Conservation (phyloP, 2,797 vertebrate species). For the Acropternis orthonyx region DNA sequence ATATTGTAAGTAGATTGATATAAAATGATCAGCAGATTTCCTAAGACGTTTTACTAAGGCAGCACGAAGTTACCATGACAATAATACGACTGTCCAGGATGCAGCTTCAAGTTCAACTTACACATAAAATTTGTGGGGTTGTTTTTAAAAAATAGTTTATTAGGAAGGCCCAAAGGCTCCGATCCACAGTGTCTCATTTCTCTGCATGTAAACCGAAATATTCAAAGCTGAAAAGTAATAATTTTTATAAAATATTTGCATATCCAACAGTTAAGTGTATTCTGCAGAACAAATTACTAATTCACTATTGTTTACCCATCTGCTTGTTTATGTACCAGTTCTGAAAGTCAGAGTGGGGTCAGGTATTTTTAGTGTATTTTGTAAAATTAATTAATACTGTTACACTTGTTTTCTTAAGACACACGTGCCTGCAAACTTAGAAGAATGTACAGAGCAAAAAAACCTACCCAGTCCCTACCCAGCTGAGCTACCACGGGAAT, state of each 20-base stretch:
- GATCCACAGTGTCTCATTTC: not conserved
- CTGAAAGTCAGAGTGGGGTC: not conserved
- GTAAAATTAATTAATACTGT: not conserved
- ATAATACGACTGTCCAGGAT: not conserved
- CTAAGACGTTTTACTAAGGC: not conserved
- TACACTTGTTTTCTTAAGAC: not conserved
- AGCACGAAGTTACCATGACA: not conserved
- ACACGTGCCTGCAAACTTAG: not conserved
- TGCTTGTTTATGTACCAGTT: not conserved
- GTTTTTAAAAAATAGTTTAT: not conserved
- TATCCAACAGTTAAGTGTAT: not conserved
- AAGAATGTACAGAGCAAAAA: not conserved
- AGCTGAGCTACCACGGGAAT: not conserved
- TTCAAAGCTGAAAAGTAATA: not conserved
- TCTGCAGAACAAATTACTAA: constrained; percentile 5
- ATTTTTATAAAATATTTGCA: not conserved
- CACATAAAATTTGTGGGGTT: not conserved
- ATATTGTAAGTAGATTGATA: not conserved
- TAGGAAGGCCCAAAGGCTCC: not conserved
- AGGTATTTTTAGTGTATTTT: not conserved
- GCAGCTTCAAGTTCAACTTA: not conserved
- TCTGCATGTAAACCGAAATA: not conserved
- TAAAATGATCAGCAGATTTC: not conserved
- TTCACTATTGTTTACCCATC: not conserved
- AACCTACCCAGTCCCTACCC: not conserved